Base-by-base conservation (phyloP, 2,888 invertebrate genomes). In the Nomada flava region DNA sequence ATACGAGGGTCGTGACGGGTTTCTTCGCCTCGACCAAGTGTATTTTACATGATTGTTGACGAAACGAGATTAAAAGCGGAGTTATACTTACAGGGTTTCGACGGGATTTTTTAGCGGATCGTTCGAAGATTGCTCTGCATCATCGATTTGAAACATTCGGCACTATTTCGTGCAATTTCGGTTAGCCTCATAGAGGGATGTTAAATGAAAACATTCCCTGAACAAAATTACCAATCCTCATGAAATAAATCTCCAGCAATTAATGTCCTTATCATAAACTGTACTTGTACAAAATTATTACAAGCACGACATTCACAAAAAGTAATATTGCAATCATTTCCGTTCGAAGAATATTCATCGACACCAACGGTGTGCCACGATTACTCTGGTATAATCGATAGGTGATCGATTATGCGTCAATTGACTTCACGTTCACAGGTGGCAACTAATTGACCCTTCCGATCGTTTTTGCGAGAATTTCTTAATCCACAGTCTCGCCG, bases 391-490 rank as follows among this genome's bases (percentile, higher is more conserved):
- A 36, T 36, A 36, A 36, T 36, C 36, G 36, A 36, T 7, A 7
- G 36, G 7, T 36, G 36, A 36, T 36, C 36, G 36, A 36, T 7
- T 36, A 18, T 18, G 60, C 47, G 63, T 64, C 64, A 73, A 73
- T 73, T 73, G 55, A 65, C 73, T 67, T 20, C 42, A 15, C 20
- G 13, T 26, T 13, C 42, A 9, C 36, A 50, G 47, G 36, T 15
- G 64, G 57, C 57, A 26, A 69, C 57, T 69, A 69, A 57, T 13
- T 18, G 55, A 23, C 15, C 5, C 23, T 55, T 29, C 20, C n/a
- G 69, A 18, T 13, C 26, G 57, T 57, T 57, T 55, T 57, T 55
- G 44, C 44, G 69, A 26, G 57, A 57, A 69, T 69, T 69, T 69
- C 69, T 69, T 69, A 57, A 69, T 69, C 69, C 57, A 13, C 7